Conservation (phyloP, 53 echinoderm and acorn worm genomes). For the Actinopyga echinites region DNA sequence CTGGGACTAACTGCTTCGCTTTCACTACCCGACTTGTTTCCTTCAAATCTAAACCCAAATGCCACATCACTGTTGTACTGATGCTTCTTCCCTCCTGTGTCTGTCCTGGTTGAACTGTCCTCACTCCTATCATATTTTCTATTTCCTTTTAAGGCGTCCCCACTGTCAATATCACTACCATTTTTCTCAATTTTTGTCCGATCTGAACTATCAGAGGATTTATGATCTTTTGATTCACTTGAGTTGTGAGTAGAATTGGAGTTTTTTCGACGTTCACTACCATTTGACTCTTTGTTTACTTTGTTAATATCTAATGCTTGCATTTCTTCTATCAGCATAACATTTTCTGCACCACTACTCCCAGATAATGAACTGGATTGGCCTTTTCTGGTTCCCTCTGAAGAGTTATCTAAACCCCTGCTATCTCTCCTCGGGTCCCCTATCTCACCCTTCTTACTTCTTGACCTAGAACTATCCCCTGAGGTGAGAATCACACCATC, state of each 20-base stretch:
- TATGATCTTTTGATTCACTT: neutral
- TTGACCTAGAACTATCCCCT: neutral
- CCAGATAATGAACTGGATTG: neutral
- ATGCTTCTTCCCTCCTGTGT: neutral
- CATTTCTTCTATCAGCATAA: neutral
- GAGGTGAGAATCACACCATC: neutral
- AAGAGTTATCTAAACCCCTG: neutral
- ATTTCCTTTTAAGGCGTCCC: neutral
- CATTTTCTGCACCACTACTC: neutral
- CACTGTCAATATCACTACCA: neutral
- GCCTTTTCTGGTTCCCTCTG: neutral
- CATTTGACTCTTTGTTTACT: too few relatives aligned
- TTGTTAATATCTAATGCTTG: neutral
- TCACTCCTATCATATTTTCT: neutral
- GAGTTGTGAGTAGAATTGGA: neutral
- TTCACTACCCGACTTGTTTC: neutral
- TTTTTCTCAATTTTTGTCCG: too few relatives aligned
- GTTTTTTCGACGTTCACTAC: too few relatives aligned
- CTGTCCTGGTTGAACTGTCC: neutral
- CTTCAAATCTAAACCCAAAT: constrained; percentile 7
- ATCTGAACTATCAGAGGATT: neutral
- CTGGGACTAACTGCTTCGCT: neutral
- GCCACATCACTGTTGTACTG: constrained; percentile 8
- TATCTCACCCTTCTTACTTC: neutral
- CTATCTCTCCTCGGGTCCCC: neutral